phyloP scores from a whole-genome alignment of 1,140 invertebrate species.

The Apolygus lucorum region DNA sequence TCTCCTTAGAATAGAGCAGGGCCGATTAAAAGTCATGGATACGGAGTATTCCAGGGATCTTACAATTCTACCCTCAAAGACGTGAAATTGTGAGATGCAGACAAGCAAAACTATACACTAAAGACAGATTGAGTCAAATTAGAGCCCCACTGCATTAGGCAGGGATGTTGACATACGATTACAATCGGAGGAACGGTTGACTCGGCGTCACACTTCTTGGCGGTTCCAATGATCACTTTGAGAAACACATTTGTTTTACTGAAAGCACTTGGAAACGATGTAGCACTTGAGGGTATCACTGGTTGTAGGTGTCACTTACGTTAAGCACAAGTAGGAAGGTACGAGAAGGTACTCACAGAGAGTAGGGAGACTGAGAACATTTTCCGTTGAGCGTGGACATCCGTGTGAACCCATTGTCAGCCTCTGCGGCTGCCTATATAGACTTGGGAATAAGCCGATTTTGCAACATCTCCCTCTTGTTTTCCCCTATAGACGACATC shows the following conservation, averaged over 20 bases:
- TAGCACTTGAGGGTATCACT: neutral
- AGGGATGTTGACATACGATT: neutral
- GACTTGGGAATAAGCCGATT: neutral
- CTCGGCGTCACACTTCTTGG: too few relatives aligned
- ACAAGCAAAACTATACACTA: too few relatives aligned
- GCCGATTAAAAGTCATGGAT: too few relatives aligned
- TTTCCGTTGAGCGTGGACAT: neutral
- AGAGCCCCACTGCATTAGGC: neutral
- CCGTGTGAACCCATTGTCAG: constrained; percentile 1
- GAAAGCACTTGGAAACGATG: neutral
- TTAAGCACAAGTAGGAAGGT: neutral
- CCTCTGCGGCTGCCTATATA: neutral
- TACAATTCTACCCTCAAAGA: too few relatives aligned
- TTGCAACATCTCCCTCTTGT: neutral
- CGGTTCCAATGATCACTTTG: too few relatives aligned
- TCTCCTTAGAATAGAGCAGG: too few relatives aligned
- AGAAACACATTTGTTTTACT: too few relatives aligned
- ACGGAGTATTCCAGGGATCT: too few relatives aligned
- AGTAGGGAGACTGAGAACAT: constrained; percentile 3
- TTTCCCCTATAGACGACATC: too few relatives aligned
- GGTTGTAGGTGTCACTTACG: neutral
- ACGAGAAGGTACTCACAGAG: neutral
- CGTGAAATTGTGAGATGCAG: too few relatives aligned
- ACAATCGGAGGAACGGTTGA: neutral
- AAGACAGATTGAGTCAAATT: too few relatives aligned